A percentile compares a stretch with the other conserved stretches of the same genome.
Evolutionary conservation across 2,888 invertebrate species (phyloP).

Genomic region (Rhingia rostrata): DNA sequence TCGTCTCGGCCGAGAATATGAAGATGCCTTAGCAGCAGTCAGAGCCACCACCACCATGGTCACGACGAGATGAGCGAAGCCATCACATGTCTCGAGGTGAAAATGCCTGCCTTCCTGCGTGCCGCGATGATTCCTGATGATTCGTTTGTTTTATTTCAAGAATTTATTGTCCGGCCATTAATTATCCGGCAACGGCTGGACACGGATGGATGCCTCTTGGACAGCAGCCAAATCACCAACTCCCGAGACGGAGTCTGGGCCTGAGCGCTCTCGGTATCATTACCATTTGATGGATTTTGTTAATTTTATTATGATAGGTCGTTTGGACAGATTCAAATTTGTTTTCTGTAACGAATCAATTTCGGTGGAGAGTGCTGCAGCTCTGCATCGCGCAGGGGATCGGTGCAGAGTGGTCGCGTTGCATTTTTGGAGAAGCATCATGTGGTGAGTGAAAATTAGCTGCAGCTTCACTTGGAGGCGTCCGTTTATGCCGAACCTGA

Average conservation of each 20-base stretch:
- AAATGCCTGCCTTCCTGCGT: constrained; percentile 50
- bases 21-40: constrained; percentile 57
- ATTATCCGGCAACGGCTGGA: constrained; percentile 69
- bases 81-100: constrained; percentile 72
- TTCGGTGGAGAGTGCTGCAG: constrained; percentile 40
- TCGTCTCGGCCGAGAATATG: constrained; percentile 43
- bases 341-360: constrained; percentile 75
- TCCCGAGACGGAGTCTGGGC: constrained; percentile 19
- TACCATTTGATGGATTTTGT: constrained; percentile 74
- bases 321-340: constrained; percentile 75
- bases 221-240: constrained; percentile 68
- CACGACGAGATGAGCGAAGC: constrained; percentile 64
- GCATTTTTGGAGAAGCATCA: constrained; percentile 65
- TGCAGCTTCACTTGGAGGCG: constrained; percentile 74
- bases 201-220: constrained; percentile 66
- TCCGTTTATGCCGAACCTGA: constrained; percentile 75
- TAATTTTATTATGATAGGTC: constrained; percentile 75
- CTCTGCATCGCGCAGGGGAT: not conserved
- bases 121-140: constrained; percentile 69
- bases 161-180: constrained; percentile 74
- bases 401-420: constrained; percentile 8
- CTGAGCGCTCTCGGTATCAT: constrained; percentile 55
- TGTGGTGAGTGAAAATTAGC: constrained; percentile 75
- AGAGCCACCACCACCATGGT: too few relatives aligned
- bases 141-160: constrained; percentile 73